These are phyloP conservation scores for Leptogaster cylindrica DNA, from an alignment of 2,888 invertebrate genomes.

Conservation along the genomic window DNA sequence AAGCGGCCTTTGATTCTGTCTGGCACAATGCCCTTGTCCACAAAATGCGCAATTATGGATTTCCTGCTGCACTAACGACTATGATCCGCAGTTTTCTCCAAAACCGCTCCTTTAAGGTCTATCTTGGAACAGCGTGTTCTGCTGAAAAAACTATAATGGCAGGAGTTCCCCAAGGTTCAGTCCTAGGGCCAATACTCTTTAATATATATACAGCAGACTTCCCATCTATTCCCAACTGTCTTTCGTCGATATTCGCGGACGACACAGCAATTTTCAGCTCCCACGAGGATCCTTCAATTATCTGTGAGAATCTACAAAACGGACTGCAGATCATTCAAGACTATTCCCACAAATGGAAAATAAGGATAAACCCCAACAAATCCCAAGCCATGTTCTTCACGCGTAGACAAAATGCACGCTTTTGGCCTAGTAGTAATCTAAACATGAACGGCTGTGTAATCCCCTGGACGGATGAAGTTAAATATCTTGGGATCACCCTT, in stretches of 20 bases:
- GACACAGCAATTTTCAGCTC: constrained; percentile 3
- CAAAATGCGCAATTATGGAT: too few relatives aligned
- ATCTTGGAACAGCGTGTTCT: too few relatives aligned
- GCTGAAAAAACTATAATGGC: too few relatives aligned
- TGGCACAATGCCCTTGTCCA: too few relatives aligned
- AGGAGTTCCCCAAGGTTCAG: too few relatives aligned
- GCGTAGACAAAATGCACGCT: background rate
- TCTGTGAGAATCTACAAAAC: constrained; percentile 4
- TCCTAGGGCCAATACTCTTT: too few relatives aligned
- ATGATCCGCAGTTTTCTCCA: too few relatives aligned
- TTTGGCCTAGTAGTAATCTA: background rate
- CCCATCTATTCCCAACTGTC: background rate
- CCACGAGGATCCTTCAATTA: background rate
- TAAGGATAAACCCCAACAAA: constrained; percentile 4
- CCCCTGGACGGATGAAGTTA: background rate
- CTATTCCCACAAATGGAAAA: background rate
- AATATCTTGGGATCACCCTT: too few relatives aligned
- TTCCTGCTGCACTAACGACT: too few relatives aligned
- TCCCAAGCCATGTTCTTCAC: constrained; percentile 3
- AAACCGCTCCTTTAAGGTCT: too few relatives aligned
- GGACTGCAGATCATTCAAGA: background rate
- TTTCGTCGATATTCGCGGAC: background rate
- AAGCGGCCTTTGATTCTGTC: too few relatives aligned
- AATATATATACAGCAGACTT: too few relatives aligned
- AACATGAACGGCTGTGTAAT: background rate